Evolutionary conservation across 35 echinoderm and acorn worm species (phyloP), one percentile per base, ranked within the genome.

Genomic region (Chiridota heheva): DNA sequence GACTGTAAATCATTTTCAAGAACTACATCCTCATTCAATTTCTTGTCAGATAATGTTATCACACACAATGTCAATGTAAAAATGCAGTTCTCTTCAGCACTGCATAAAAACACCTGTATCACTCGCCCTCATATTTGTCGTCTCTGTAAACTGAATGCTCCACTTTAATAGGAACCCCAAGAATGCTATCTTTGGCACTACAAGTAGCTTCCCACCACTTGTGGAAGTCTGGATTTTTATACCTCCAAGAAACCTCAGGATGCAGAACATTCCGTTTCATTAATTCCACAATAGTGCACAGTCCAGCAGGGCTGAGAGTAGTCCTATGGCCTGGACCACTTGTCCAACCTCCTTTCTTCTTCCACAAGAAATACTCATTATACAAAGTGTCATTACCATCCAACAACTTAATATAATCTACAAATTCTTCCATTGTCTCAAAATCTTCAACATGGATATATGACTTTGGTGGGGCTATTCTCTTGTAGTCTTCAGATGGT

Each of bases 381-480:
- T 81, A 81, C 15, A 81, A 36, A 44, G 58, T 81, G 15, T 43
- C 29, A 42, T 81, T 81, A 24, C 42, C 57, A 25, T 81, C 78
- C 33, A 81, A 51, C 3, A 81, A 35, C 13, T 36, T 44, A 25
- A 82, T 82, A 45, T 69, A 82, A 22, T 82, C 33, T 43, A 82
- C 79, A 82, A 82, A 82, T 53, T 82, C 79, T 56, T 82, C 60
- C 63, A 82, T 82, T 0, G 60, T 82, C 18, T 44, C 22, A 56
- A 82, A 82, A 46, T 82, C 79, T 69, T n/a, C 40, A 22, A 82
- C 35, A 68, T 82, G 79, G 26, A 82, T 82, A 56, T 58, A 82
- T 25, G 79, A 82, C 35, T 82, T 17, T 4, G 60, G 60, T 31
- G 79, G 79, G 26, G 63, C 79, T 39, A 69, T 49, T 33, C 79